phyloP scores from a whole-genome alignment of 2,888 invertebrate species.

The Gymnocheta viridis region DNA sequence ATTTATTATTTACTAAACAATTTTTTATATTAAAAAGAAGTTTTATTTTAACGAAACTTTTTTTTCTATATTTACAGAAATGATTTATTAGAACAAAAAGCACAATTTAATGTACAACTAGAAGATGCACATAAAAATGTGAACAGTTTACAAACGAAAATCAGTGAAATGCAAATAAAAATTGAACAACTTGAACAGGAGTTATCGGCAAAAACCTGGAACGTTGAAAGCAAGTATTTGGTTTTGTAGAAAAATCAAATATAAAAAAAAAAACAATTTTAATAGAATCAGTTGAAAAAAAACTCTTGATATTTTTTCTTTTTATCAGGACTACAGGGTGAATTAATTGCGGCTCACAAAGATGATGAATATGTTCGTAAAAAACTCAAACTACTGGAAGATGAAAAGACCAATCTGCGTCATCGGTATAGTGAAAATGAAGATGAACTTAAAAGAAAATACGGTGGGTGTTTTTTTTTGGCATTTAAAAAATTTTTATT shows the following conservation, averaged over 20 bases:
- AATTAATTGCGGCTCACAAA: slow-evolving; percentile 80
- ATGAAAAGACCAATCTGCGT: slow-evolving; percentile 79
- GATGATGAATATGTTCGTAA: slow-evolving; percentile 81
- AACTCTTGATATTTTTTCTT: background rate
- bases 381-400: slow-evolving; percentile 80
- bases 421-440: slow-evolving; percentile 80
- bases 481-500: background rate
- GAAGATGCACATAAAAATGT: slow-evolving; percentile 81
- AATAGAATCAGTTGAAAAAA: background rate
- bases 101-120: slow-evolving; percentile 79
- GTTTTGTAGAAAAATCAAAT: background rate
- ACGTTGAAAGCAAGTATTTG: slow-evolving; percentile 80
- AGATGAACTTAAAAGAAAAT: slow-evolving; percentile 80
- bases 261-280: background rate
- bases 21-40: background rate
- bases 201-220: slow-evolving; percentile 80
- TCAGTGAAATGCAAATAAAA: slow-evolving; percentile 79
- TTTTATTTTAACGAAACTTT: slow-evolving; percentile 12
- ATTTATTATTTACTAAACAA: slow-evolving; percentile 6
- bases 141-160: slow-evolving; percentile 78
- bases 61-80: slow-evolving; percentile 74
- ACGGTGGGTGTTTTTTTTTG: slow-evolving; percentile 74
- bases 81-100: slow-evolving; percentile 80
- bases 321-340: slow-evolving; percentile 80
- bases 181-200: slow-evolving; percentile 81